Percentiles rank a stretch among this genome's conserved stretches.
Conservation (phyloP, 2,113 vertebrate genomes). For the Climacteris rufus region DNA sequence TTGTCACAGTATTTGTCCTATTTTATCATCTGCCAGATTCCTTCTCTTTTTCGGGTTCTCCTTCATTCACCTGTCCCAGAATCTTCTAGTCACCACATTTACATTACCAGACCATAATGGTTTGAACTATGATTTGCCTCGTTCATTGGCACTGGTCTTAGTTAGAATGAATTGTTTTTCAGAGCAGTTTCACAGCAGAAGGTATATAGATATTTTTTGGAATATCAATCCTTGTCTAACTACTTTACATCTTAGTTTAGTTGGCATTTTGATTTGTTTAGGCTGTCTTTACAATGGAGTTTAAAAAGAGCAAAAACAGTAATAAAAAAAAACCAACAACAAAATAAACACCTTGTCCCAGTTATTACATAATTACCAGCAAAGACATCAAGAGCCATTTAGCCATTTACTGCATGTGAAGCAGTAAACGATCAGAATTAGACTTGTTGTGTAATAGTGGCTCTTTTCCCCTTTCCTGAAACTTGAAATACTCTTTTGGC, state of each 20-base stretch:
- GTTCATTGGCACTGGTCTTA: neutral
- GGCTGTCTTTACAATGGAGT: neutral
- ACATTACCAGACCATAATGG: neutral
- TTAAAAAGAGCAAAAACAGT: neutral
- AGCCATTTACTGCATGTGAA: neutral
- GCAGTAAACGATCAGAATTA: neutral
- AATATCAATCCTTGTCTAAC: neutral
- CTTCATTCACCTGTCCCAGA: conserved; percentile 33
- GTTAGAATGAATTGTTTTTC: conserved; percentile 32
- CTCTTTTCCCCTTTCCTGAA: neutral
- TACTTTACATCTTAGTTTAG: neutral
- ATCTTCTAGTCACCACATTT: neutral
- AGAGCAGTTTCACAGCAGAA: neutral
- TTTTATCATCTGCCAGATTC: conserved; percentile 30
- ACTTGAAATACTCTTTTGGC: neutral
- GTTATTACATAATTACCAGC: neutral
- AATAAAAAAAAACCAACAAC: rapidly evolving
- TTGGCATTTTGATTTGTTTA: neutral
- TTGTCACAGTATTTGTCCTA: conserved; percentile 56
- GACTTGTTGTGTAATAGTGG: neutral
- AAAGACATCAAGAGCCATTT: neutral
- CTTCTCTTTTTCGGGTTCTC: conserved; percentile 31
- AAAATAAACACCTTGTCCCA: neutral
- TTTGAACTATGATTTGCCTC: neutral
- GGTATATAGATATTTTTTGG: neutral